These are phyloP conservation scores for Elysia crispata DNA, from an alignment of 2,888 invertebrate species.

Conservation along the genomic window DNA sequence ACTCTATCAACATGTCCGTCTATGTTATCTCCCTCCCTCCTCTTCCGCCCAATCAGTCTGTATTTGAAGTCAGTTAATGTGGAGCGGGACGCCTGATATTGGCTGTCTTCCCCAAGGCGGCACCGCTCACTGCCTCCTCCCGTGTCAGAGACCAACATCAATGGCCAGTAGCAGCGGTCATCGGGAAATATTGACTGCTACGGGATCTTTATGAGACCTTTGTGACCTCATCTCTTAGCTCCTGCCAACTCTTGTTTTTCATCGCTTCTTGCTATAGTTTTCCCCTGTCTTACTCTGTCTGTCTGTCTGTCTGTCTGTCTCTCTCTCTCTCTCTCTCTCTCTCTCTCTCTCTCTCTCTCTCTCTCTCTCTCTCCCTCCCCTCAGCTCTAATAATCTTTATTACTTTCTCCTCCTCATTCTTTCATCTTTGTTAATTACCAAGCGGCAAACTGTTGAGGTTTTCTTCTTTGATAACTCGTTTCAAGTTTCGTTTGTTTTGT, in stretches of 20 bases:
- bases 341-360: too few relatives aligned
- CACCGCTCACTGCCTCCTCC: neutral
- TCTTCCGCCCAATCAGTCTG: slow-evolving; percentile 1
- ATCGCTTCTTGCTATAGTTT: too few relatives aligned
- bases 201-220: too few relatives aligned
- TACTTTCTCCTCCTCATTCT: too few relatives aligned
- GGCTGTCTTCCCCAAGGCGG: neutral
- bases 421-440: too few relatives aligned
- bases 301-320: too few relatives aligned
- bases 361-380: neutral
- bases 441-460: neutral
- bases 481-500: too few relatives aligned
- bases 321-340: neutral
- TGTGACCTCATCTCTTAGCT: too few relatives aligned
- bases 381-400: neutral
- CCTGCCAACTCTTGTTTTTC: too few relatives aligned
- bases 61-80: slow-evolving; percentile 38
- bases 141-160: slow-evolving; percentile 9
- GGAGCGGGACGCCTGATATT: slow-evolving; percentile 38
- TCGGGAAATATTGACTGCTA: slow-evolving; percentile 41
- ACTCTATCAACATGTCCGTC: too few relatives aligned
- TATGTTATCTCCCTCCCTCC: slow-evolving; percentile 21
- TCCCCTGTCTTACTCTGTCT: too few relatives aligned
- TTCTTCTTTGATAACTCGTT: neutral
- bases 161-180: slow-evolving; percentile 39